phyloP scores from a whole-genome alignment of 2,113 vertebrate species.

The Acanthisitta chloris region DNA sequence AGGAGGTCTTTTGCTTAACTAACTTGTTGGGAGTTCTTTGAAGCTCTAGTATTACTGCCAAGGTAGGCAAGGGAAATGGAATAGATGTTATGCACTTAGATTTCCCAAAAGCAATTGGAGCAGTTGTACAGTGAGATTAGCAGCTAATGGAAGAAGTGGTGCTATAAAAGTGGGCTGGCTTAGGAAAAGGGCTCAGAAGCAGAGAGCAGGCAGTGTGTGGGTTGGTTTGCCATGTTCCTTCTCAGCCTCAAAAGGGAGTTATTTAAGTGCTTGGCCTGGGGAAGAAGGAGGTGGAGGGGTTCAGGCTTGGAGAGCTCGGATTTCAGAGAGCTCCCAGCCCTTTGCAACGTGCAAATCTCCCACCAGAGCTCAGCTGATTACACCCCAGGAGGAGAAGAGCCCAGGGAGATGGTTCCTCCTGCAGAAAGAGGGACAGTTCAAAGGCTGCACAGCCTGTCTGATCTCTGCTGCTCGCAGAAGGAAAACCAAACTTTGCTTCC shows the following conservation, averaged over 20 bases:
- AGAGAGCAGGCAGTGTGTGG: constrained; percentile 24
- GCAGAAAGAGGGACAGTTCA: background rate
- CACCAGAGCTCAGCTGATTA: background rate
- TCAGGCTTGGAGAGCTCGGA: background rate
- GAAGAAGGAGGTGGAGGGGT: constrained; percentile 18
- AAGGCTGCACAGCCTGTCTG: background rate
- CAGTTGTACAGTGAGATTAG: constrained; percentile 55
- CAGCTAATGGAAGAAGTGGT: constrained; percentile 36
- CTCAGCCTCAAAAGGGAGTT: constrained; percentile 8
- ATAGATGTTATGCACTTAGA: constrained; percentile 21
- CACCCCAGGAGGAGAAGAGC: background rate
- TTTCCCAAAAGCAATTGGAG: constrained; percentile 64
- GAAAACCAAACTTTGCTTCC: background rate
- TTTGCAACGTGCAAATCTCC: background rate
- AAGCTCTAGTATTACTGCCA: constrained; percentile 40
- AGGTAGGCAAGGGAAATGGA: constrained; percentile 44
- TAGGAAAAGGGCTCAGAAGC: constrained; percentile 12
- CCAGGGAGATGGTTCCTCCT: background rate
- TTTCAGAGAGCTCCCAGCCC: background rate
- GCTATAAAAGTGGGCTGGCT: background rate
- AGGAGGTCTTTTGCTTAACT: constrained; percentile 61
- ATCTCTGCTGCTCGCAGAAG: background rate
- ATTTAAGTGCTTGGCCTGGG: constrained; percentile 36
- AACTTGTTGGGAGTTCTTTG: constrained; percentile 67
- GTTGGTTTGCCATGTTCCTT: constrained; percentile 17